Evolutionary conservation across 2,888 invertebrate genomes (phyloP).

Genomic region (Argyresthia albistria): DNA sequence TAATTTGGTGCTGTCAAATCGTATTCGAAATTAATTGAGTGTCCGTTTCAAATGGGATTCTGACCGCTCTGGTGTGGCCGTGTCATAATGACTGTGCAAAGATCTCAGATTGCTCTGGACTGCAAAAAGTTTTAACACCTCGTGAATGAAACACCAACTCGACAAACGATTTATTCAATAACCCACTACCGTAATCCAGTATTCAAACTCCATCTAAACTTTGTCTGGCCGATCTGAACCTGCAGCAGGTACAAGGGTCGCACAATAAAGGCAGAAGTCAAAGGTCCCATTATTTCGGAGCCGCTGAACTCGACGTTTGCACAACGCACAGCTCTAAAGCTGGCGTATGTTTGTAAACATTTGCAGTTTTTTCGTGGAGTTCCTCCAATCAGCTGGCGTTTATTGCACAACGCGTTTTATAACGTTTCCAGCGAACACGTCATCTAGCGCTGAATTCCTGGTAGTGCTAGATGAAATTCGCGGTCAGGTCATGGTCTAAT

Average conservation of each 20-base stretch:
- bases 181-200: too few species aligned
- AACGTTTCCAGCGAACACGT: conserved; percentile 14
- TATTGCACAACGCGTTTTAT: conserved; percentile 48
- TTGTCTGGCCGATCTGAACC: too few species aligned
- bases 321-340: too few species aligned
- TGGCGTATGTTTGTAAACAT: conserved; percentile 54
- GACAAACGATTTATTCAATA: neutral
- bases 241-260: conserved; percentile 13
- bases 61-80: conserved; percentile 39
- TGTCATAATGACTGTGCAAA: conserved; percentile 52
- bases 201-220: too few species aligned
- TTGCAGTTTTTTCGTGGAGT: conserved; percentile 39
- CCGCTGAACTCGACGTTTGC: conserved; percentile 20
- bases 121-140: conserved; percentile 54
- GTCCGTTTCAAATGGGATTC: conserved; percentile 35
- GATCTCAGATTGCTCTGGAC: neutral
- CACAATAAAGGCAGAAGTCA: conserved; percentile 21
- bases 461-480: neutral
- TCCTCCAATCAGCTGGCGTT: conserved; percentile 44
- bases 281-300: conserved; percentile 25
- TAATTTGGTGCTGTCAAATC: conserved; percentile 57
- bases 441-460: neutral
- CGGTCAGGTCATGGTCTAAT: neutral
- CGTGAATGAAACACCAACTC: neutral
- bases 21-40: conserved; percentile 55